Evolutionary conservation across 2,888 invertebrate genomes (phyloP), one percentile per base, ranked within the genome.

Genomic region (Platypus cylindrus): DNA sequence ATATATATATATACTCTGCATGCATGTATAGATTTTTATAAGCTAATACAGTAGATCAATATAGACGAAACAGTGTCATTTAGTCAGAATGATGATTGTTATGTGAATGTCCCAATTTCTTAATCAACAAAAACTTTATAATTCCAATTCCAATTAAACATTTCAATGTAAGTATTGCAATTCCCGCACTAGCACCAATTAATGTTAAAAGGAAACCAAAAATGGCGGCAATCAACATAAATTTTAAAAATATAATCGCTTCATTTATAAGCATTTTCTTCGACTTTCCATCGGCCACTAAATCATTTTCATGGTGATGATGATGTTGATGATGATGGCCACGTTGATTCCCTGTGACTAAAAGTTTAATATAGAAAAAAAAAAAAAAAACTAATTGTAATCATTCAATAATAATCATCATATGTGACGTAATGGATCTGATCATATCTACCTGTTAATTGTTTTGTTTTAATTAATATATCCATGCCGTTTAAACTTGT

Each of bases 371-470:
- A 20, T 26, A 8, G n/a, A n/a, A n/a, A n/a, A n/a, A n/a, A n/a
- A n/a, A n/a, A n/a, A n/a, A n/a, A n/a, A n/a, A n/a, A n/a, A n/a
- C n/a, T n/a, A n/a, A n/a, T n/a, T n/a, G n/a, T n/a, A n/a, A n/a
- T n/a, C n/a, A n/a, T n/a, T n/a, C n/a, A n/a, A n/a, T n/a, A n/a
- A n/a, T n/a, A n/a, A n/a, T n/a, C n/a, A n/a, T n/a, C n/a, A n/a
- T n/a, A n/a, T n/a, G n/a, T n/a, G n/a, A n/a, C n/a, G n/a, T n/a
- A n/a, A n/a, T n/a, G n/a, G n/a, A n/a, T 35, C 37, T 30, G 43
- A 32, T 37, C 40, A 32, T 23, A 35, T 32, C 40, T 39, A 32
- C 40, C 39, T 43, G 40, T 32, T 39, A n/a, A n/a, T n/a, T n/a
- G n/a, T n/a, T n/a, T n/a, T n/a, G n/a, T n/a, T n/a, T n/a, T n/a